These are phyloP conservation scores for Apomyelois bistriatella DNA, from an alignment of 2,888 invertebrate genomes.

Conservation along the genomic window DNA sequence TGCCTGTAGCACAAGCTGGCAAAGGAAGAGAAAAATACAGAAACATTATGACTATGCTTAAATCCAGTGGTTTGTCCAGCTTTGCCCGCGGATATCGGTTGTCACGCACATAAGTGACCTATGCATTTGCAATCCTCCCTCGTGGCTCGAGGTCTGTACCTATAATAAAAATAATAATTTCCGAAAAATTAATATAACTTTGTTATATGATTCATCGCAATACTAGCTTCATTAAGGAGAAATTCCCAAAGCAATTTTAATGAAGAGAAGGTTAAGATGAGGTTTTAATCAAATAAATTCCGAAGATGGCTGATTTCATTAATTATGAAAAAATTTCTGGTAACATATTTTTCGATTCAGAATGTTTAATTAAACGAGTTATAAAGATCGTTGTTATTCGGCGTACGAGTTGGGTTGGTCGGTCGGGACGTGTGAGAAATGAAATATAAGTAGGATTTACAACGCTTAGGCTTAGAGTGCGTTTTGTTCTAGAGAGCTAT, in stretches of 20 bases:
- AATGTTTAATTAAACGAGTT: neutral
- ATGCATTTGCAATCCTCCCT: too few species aligned
- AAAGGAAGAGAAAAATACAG: too few species aligned
- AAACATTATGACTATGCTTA: too few species aligned
- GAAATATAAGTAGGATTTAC: constrained; percentile 2
- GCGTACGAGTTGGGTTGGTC: neutral
- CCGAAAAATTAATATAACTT: too few species aligned
- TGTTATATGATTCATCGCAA: neutral
- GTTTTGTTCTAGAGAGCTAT: neutral
- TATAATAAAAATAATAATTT: too few species aligned
- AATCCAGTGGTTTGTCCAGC: too few species aligned
- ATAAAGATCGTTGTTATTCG: neutral
- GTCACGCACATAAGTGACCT: too few species aligned
- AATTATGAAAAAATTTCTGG: neutral
- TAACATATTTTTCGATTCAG: neutral
- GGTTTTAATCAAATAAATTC: constrained; percentile 7
- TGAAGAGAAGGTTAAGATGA: constrained; percentile 3
- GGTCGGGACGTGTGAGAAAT: constrained; percentile 1
- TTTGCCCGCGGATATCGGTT: too few species aligned
- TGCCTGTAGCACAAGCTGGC: too few species aligned
- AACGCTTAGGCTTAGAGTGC: neutral
- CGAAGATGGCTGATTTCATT: neutral
- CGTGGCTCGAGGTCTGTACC: too few species aligned
- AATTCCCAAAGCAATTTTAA: neutral
- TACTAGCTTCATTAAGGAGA: neutral